phyloP scores from a whole-genome alignment of 2,797 vertebrate species.

The Hippocampus kuda region DNA sequence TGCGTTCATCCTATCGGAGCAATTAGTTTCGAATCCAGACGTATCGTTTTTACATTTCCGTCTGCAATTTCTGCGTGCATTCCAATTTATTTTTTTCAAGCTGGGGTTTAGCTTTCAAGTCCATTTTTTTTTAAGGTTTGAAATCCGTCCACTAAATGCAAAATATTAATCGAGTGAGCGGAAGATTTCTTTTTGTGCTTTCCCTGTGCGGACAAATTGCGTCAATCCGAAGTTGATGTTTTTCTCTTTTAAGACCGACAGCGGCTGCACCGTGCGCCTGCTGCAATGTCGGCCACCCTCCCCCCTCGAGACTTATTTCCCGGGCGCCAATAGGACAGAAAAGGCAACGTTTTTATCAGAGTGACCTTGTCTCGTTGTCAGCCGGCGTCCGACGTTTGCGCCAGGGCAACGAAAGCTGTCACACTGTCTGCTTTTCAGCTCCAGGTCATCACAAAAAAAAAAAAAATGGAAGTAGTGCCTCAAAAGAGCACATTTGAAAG shows the following conservation, averaged over 20 bases:
- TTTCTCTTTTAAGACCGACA: background rate
- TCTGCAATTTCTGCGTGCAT: no score
- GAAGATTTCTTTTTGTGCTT: no score
- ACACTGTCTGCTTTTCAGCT: background rate
- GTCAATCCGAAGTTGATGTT: background rate
- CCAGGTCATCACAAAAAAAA: background rate
- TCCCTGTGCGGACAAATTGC: no score
- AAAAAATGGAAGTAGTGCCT: background rate
- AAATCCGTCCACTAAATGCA: no score
- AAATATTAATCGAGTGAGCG: no score
- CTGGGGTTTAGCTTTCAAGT: no score
- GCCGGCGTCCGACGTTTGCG: background rate
- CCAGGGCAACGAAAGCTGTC: background rate
- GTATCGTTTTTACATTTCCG: no score
- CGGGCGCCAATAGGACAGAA: background rate
- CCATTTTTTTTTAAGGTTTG: no score
- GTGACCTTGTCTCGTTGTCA: conserved; percentile 6
- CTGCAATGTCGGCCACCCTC: conserved; percentile 1
- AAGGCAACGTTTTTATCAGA: conserved; percentile 1
- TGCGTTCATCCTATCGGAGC: no score
- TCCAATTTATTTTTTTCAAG: no score
- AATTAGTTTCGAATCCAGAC: no score
- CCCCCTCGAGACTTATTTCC: background rate
- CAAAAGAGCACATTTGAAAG: conserved; percentile 2
- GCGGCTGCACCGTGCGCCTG: background rate